Percentiles rank a stretch among this genome's conserved stretches.
Conservation (phyloP, 2,888 invertebrate genomes). For the Eutolmus rufibarbis region DNA sequence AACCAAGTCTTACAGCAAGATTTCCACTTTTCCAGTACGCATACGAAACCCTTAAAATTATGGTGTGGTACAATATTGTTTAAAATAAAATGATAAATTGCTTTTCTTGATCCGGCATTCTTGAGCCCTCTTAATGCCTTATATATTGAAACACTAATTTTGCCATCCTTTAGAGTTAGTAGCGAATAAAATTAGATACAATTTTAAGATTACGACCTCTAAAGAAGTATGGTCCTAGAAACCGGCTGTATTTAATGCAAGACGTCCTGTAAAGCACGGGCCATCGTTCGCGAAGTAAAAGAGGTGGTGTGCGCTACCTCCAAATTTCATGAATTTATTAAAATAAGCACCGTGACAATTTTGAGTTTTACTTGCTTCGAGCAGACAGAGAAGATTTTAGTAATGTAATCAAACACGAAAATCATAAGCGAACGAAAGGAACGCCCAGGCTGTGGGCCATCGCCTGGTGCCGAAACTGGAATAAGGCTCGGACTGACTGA, state of each 20-base stretch:
- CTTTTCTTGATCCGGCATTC: too few species aligned
- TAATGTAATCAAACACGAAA: conserved; percentile 24
- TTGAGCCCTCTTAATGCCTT: not conserved
- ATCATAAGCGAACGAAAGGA: not conserved
- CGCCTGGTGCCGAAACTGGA: not conserved
- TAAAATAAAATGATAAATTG: too few species aligned
- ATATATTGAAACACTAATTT: not conserved
- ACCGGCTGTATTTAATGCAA: not conserved
- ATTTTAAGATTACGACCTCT: not conserved
- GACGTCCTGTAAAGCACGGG: too few species aligned
- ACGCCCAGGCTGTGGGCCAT: not conserved
- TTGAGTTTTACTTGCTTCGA: not conserved
- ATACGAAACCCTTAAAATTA: too few species aligned
- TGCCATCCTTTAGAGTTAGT: not conserved
- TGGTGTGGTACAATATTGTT: too few species aligned
- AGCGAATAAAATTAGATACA: not conserved
- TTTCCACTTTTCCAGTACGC: too few species aligned
- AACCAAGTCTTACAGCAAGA: too few species aligned
- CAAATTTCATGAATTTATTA: conserved; percentile 24
- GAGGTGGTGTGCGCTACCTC: not conserved
- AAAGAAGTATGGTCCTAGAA: not conserved
- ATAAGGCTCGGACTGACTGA: not conserved
- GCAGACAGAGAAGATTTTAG: not conserved
- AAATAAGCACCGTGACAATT: not conserved
- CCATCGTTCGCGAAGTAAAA: not conserved